These are phyloP conservation scores for Drosophila trichaetosa DNA, from an alignment of 2,888 invertebrate species.

Conservation along the genomic window DNA sequence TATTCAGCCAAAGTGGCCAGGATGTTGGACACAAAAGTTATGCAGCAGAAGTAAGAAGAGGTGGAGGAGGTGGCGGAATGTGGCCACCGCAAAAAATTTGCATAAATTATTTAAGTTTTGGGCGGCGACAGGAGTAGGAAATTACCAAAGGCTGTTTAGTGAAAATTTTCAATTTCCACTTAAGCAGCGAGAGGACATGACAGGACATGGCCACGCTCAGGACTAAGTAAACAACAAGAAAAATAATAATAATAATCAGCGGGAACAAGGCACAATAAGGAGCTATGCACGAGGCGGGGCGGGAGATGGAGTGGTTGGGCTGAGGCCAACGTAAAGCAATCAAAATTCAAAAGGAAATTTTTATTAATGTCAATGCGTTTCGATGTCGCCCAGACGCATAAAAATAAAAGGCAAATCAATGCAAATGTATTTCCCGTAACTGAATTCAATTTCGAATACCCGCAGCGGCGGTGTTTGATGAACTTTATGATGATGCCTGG, in stretches of 20 bases:
- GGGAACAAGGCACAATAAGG: conserved; percentile 50
- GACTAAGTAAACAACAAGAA: conserved; percentile 68
- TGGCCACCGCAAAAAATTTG: conserved; percentile 68
- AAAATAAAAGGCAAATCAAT: conserved; percentile 78
- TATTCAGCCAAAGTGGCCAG: conserved; percentile 51
- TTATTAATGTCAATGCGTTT: conserved; percentile 79
- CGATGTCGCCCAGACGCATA: conserved; percentile 67
- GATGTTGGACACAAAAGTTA: conserved; percentile 45
- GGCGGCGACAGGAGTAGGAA: conserved; percentile 49
- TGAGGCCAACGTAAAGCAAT: conserved; percentile 68
- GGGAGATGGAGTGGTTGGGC: background rate
- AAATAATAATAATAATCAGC: conserved; percentile 71
- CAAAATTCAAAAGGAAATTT: conserved; percentile 82
- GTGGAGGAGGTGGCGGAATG: no score
- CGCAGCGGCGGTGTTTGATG: conserved; percentile 37
- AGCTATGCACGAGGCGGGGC: conserved; percentile 16
- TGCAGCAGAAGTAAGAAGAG: conserved; percentile 37
- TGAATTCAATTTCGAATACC: conserved; percentile 78
- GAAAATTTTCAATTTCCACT: conserved; percentile 78
- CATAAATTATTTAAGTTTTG: conserved; percentile 70
- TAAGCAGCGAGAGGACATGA: conserved; percentile 36
- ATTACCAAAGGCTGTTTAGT: conserved; percentile 61
- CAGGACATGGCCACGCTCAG: conserved; percentile 38
- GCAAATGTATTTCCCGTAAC: conserved; percentile 80
- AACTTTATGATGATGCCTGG: conserved; percentile 37